Percentiles rank a stretch among this genome's conserved stretches.
phyloP scores from a whole-genome alignment of 2,113 vertebrate genomes.

The Ailuropoda melanoleuca region DNA sequence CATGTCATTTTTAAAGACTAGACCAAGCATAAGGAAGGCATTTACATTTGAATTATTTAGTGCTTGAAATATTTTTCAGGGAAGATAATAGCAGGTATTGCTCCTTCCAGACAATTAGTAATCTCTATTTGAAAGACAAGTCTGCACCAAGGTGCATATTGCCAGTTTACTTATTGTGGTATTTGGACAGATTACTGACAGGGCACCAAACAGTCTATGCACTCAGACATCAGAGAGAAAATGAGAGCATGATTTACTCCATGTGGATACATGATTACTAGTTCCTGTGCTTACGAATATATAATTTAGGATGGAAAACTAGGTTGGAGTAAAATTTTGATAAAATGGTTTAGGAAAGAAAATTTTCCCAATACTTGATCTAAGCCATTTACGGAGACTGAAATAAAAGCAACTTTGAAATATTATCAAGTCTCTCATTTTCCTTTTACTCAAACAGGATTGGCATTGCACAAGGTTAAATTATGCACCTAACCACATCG shows the following conservation, averaged over 20 bases:
- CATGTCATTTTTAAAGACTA: background rate
- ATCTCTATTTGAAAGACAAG: slow-evolving; percentile 32
- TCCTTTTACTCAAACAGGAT: background rate
- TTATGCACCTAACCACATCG: background rate
- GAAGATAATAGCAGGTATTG: background rate
- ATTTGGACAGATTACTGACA: slow-evolving; percentile 35
- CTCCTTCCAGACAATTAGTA: slow-evolving; percentile 47
- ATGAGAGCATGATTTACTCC: background rate
- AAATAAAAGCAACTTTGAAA: slow-evolving; percentile 41
- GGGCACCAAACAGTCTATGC: background rate
- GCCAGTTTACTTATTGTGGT: background rate
- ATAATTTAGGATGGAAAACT: slow-evolving; percentile 39
- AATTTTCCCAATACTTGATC: background rate
- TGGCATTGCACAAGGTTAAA: slow-evolving; percentile 34
- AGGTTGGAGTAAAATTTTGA: slow-evolving; percentile 19
- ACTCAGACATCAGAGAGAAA: background rate
- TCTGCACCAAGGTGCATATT: background rate
- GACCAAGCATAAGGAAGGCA: background rate
- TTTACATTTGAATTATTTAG: slow-evolving; percentile 57
- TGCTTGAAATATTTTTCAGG: slow-evolving; percentile 31
- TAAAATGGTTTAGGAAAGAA: slow-evolving; percentile 27
- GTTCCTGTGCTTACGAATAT: slow-evolving; percentile 25
- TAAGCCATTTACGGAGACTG: background rate
- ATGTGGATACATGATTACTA: background rate
- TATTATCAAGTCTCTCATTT: slow-evolving; percentile 1